phyloP scores from a whole-genome alignment of 2,113 vertebrate species.

The Oreocharis arfaki region DNA sequence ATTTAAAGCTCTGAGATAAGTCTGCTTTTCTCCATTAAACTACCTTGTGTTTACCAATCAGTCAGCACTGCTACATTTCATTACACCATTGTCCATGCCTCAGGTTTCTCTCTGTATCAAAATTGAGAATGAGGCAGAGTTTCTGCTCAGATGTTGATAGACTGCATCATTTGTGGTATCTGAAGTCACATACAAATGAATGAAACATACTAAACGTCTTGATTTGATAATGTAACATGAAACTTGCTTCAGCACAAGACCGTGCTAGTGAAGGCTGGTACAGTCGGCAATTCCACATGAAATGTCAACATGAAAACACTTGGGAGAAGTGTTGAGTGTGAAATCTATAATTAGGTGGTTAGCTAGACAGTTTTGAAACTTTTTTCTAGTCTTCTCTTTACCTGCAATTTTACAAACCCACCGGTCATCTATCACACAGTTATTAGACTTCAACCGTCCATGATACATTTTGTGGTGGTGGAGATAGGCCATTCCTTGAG shows the following conservation, averaged over 20 bases:
- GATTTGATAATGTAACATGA: neutral
- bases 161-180: neutral
- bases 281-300: neutral
- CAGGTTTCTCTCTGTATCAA: neutral
- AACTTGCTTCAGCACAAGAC: neutral
- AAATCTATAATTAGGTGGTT: neutral
- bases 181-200: too few relatives aligned
- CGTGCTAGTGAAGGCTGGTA: neutral
- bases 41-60: neutral
- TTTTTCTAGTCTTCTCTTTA: neutral
- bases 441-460: constrained; percentile 77
- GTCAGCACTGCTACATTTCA: neutral
- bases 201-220: neutral
- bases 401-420: constrained; percentile 89
- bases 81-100: neutral
- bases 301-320: neutral
- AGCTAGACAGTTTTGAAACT: neutral
- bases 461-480: constrained; percentile 81
- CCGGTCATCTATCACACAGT: constrained; percentile 82
- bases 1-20: neutral
- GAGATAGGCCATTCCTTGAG: constrained; percentile 82
- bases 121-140: neutral
- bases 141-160: neutral
- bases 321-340: neutral
- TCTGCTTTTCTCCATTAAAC: neutral